Conservation (phyloP, 2,797 vertebrate genomes). For the Nannoperca obscura region DNA sequence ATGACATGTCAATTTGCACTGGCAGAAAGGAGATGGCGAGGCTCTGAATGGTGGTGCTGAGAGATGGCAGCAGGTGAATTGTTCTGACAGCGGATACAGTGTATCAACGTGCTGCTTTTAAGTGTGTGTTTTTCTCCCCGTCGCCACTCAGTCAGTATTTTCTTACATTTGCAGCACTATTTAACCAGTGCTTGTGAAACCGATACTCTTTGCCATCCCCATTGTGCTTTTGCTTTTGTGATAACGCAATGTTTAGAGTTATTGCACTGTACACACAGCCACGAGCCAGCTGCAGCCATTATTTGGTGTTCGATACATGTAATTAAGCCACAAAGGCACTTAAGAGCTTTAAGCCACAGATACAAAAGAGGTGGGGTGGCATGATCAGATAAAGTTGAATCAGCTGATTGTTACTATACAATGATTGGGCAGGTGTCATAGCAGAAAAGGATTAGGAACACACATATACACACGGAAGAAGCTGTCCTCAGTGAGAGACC, state of each 20-base stretch:
- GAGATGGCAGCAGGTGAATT: conserved; percentile 93
- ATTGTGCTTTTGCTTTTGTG: conserved; percentile 79
- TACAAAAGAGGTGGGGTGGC: conserved; percentile 71
- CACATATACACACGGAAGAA: conserved; percentile 19
- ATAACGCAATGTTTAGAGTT: conserved; percentile 75
- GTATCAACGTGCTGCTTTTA: conserved; percentile 84
- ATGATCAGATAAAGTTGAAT: conserved; percentile 69
- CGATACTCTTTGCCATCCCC: conserved; percentile 69
- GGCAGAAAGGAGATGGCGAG: conserved; percentile 74
- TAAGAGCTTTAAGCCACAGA: conserved; percentile 61
- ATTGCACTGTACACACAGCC: conserved; percentile 76
- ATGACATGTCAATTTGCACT: conserved; percentile 85
- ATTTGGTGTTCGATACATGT: conserved; percentile 78
- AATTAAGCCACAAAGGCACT: conserved; percentile 79
- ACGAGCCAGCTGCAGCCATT: conserved; percentile 84
- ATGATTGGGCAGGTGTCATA: conserved; percentile 78
- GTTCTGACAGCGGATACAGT: conserved; percentile 83
- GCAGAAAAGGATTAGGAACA: conserved; percentile 52
- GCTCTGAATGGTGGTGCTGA: conserved; percentile 86
- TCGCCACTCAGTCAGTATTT: conserved; percentile 59
- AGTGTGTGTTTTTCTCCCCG: conserved; percentile 66
- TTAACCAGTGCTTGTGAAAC: conserved; percentile 78
- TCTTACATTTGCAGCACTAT: conserved; percentile 68
- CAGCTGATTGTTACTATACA: conserved; percentile 68
- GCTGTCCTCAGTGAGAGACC: conserved; percentile 8